Evolutionary conservation across 2,888 invertebrate species (phyloP).

Genomic region (Torymus aiolomorphi): DNA sequence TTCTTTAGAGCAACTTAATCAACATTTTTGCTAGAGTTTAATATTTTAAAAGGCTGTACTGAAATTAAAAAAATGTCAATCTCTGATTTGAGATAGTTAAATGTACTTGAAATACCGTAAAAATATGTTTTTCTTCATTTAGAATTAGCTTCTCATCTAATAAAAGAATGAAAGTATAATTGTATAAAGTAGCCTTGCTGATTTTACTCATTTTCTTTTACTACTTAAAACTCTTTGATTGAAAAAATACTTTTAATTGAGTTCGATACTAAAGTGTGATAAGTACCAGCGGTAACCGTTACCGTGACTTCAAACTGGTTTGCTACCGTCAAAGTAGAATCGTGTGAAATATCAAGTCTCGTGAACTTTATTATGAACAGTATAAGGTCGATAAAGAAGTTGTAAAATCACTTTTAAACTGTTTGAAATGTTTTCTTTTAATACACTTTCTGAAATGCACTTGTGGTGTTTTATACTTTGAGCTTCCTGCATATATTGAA

Average conservation of each 20-base stretch:
- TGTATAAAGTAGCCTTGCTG: neutral
- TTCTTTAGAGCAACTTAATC: too few relatives aligned
- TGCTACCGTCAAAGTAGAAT: neutral
- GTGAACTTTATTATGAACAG: conserved; percentile 17
- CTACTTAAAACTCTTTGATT: neutral
- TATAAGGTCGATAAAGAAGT: neutral
- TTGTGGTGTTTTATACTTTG: too few relatives aligned
- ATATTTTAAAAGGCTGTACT: too few relatives aligned
- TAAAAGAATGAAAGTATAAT: too few relatives aligned
- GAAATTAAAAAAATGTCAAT: too few relatives aligned
- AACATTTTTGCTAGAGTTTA: too few relatives aligned
- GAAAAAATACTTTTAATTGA: neutral
- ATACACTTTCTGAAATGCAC: neutral
- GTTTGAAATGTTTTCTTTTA: neutral
- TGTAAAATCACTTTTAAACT: conserved; percentile 3
- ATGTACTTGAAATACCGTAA: too few relatives aligned
- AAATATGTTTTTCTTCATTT: too few relatives aligned
- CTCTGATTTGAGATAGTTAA: too few relatives aligned
- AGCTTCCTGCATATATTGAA: too few relatives aligned
- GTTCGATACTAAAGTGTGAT: neutral
- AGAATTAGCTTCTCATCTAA: too few relatives aligned
- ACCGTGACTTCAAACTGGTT: conserved; percentile 10
- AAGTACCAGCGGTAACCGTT: neutral
- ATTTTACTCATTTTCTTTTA: conserved; percentile 1
- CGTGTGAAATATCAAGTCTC: neutral